Conservation (phyloP, 1,140 invertebrate genomes). For the Bombus confusus region DNA sequence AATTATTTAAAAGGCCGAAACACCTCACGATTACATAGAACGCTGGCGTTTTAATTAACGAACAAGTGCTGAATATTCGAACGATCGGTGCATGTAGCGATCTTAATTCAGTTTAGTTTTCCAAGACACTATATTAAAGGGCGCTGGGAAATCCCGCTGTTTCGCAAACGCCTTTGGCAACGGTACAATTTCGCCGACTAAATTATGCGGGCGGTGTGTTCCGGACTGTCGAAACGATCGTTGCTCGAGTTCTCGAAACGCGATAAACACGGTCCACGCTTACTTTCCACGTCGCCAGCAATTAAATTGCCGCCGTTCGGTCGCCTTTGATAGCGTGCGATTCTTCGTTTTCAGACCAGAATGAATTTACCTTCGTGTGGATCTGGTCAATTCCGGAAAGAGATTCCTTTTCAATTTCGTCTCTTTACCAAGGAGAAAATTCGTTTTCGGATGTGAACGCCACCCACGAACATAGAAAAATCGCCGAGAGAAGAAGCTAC, state of each 20-base stretch:
- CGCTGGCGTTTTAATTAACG: not conserved
- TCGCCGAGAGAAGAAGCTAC: not conserved
- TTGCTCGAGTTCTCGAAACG: not conserved
- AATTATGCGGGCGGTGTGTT: slow-evolving; percentile 8
- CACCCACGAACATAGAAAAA: slow-evolving; percentile 5
- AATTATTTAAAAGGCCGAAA: too few species aligned
- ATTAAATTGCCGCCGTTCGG: not conserved
- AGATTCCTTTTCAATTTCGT: slow-evolving; percentile 47
- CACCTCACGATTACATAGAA: too few species aligned
- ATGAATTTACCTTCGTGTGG: slow-evolving; percentile 23
- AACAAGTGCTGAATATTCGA: not conserved
- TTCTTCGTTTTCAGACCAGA: not conserved
- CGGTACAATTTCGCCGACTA: slow-evolving; percentile 7
- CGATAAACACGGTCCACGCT: slow-evolving; percentile 12
- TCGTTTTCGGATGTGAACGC: not conserved
- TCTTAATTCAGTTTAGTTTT: slow-evolving; percentile 23
- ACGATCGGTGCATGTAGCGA: not conserved
- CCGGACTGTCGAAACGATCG: slow-evolving; percentile 1
- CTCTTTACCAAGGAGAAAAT: not conserved
- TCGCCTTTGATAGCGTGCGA: not conserved
- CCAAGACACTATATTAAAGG: slow-evolving; percentile 8
- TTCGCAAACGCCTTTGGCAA: slow-evolving; percentile 18
- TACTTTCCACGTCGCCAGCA: not conserved
- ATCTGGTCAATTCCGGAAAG: slow-evolving; percentile 21
- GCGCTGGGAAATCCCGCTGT: not conserved